Conservation (phyloP, 2,888 invertebrate species). For the Ptilodon capucinus region DNA sequence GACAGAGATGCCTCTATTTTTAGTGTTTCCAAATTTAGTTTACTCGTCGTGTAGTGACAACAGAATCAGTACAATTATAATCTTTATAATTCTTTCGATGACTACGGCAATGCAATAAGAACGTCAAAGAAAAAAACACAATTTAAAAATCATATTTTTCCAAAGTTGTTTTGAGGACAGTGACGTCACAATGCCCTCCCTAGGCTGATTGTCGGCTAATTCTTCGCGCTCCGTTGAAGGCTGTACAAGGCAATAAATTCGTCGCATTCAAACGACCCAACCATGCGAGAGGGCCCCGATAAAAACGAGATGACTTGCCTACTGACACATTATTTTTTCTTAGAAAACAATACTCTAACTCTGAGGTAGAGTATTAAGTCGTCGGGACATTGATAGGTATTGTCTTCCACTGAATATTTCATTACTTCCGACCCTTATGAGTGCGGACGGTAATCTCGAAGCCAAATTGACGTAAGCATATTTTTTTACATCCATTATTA, state of each 20-base stretch:
- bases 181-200: slow-evolving; percentile 18
- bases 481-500: not conserved
- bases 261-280: slow-evolving; percentile 69
- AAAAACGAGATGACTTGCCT: slow-evolving; percentile 73
- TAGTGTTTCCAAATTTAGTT: too few species aligned
- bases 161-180: slow-evolving; percentile 1
- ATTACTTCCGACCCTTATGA: slow-evolving; percentile 20
- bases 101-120: too few species aligned
- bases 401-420: slow-evolving; percentile 32
- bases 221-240: slow-evolving; percentile 66
- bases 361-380: slow-evolving; percentile 41
- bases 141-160: not conserved
- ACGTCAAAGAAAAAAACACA: not conserved
- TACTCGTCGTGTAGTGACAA: too few species aligned
- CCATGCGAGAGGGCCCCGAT: slow-evolving; percentile 71
- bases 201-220: slow-evolving; percentile 69
- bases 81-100: too few species aligned
- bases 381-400: slow-evolving; percentile 35
- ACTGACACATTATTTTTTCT: slow-evolving; percentile 65
- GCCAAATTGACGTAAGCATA: slow-evolving; percentile 7
- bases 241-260: slow-evolving; percentile 79
- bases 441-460: slow-evolving; percentile 14
- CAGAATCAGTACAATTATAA: too few species aligned
- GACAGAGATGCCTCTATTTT: too few species aligned
- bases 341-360: slow-evolving; percentile 60